These are phyloP conservation scores for Acinonyx jubatus DNA, from an alignment of 2,113 vertebrate species.

Conservation along the genomic window DNA sequence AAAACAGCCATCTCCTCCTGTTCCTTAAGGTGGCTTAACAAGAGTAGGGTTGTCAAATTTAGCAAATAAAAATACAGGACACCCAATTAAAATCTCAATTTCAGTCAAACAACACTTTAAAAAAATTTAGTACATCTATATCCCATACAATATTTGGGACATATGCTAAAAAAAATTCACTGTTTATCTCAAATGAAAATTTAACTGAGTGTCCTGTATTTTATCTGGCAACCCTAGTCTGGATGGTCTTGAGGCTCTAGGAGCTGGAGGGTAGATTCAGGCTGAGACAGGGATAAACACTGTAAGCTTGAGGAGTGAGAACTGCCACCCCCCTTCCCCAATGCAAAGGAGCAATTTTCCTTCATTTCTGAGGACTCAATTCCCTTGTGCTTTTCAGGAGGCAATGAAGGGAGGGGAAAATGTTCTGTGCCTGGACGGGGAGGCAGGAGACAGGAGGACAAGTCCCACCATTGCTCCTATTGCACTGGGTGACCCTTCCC, in stretches of 20 bases:
- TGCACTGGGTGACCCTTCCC: background rate
- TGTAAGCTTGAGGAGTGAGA: background rate
- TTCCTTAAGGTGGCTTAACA: background rate
- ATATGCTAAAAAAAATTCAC: background rate
- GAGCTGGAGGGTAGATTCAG: background rate
- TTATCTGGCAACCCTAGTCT: background rate
- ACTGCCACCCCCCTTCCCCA: background rate
- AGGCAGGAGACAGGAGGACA: background rate
- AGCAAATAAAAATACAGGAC: constrained; percentile 12
- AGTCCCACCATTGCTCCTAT: background rate
- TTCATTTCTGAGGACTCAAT: background rate
- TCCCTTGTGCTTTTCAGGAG: background rate
- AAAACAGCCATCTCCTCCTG: background rate
- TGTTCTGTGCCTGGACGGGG: background rate
- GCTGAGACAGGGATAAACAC: background rate
- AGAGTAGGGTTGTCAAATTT: background rate
- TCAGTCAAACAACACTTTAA: background rate
- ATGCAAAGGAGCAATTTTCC: background rate
- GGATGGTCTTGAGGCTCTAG: background rate
- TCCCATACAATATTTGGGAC: background rate
- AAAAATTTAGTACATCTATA: background rate
- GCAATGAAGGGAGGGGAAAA: background rate
- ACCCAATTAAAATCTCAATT: constrained; percentile 20
- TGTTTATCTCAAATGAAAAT: constrained; percentile 23
- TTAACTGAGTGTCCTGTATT: background rate